Percentiles rank a stretch among this genome's conserved stretches.
phyloP scores from a whole-genome alignment of 2,888 invertebrate species.

The Fissipunctia ypsillon region DNA sequence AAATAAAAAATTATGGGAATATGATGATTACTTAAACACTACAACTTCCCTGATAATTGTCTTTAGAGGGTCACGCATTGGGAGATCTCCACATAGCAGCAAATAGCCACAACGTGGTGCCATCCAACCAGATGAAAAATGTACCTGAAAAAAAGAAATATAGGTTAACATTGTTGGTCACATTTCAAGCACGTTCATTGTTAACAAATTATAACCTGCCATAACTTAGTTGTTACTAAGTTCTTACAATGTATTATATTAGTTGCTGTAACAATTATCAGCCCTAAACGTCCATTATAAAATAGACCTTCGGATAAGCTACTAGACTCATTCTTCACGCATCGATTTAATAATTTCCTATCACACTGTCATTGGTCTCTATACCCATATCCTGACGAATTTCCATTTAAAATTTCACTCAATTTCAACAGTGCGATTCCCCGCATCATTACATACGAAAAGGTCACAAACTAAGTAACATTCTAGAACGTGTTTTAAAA shows the following conservation, averaged over 20 bases:
- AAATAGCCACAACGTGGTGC: background rate
- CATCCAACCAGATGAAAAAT: background rate
- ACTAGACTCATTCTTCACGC: background rate
- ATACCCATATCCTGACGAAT: background rate
- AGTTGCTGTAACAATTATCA: background rate
- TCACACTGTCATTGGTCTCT: background rate
- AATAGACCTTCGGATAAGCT: background rate
- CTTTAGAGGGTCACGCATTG: background rate
- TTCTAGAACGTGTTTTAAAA: slow-evolving; percentile 68
- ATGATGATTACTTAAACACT: no score
- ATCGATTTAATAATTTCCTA: background rate
- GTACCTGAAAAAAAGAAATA: background rate
- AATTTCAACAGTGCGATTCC: slow-evolving; percentile 59
- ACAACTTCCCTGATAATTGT: background rate
- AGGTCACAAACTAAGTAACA: slow-evolving; percentile 66
- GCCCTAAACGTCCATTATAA: background rate
- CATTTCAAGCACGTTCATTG: background rate
- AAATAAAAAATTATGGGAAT: no score
- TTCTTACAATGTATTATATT: background rate
- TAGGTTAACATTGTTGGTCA: background rate
- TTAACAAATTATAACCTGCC: background rate
- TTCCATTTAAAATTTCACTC: slow-evolving; percentile 55
- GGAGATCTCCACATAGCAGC: no score
- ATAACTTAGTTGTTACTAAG: background rate
- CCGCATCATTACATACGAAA: slow-evolving; percentile 56